Percentiles rank a stretch among this genome's conserved stretches.
Conservation (phyloP, 2,888 invertebrate species). For the Hermodice carunculata region DNA sequence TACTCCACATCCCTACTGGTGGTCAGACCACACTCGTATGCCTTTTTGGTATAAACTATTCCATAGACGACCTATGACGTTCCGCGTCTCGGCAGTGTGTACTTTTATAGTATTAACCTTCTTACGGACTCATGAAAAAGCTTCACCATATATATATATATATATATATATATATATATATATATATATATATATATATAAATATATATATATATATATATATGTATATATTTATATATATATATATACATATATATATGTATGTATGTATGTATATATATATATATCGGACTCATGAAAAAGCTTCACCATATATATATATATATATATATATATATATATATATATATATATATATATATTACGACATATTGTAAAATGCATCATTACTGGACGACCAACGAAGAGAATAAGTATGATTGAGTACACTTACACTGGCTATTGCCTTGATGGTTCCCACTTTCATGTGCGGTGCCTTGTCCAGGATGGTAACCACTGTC, state of each 20-base stretch:
- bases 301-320: not conserved
- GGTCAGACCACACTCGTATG: no score
- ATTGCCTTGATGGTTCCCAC: constrained; percentile 38
- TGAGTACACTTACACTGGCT: constrained; percentile 15
- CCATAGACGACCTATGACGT: no score
- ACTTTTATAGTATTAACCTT: no score
- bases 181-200: not conserved
- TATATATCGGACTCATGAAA: not conserved
- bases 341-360: constrained; percentile 4
- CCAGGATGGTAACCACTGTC: constrained; percentile 61
- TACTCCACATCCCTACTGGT: no score
- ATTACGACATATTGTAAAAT: no score
- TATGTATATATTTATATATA: not conserved
- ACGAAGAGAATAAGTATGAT: not conserved
- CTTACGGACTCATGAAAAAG: no score
- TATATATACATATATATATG: constrained; percentile 7
- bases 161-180: no score
- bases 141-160: no score
- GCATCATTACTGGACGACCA: not conserved
- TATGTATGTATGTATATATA: constrained; percentile 3
- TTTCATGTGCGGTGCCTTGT: constrained; percentile 46
- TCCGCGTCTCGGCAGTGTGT: no score
- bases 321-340: constrained; percentile 10
- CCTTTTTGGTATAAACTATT: no score
- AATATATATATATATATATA: not conserved